A percentile compares a stretch with the other conserved stretches of the same genome.
Evolutionary conservation across 2,888 invertebrate species (phyloP).

Genomic region (Synergus umbraculus): DNA sequence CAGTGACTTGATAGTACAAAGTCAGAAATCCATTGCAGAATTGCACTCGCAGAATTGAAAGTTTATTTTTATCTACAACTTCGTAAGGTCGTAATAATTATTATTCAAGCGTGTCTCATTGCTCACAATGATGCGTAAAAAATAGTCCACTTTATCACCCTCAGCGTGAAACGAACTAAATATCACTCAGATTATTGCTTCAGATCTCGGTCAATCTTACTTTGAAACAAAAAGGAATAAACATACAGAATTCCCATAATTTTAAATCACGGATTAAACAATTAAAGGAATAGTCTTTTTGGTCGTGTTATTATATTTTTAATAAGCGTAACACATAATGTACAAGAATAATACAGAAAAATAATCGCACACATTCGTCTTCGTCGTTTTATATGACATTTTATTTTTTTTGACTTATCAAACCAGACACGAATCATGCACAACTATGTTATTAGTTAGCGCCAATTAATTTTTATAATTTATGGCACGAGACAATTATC

Average conservation of each 20-base stretch:
- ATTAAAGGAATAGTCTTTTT: neutral
- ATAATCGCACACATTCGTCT: conserved; percentile 50
- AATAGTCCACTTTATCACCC: conserved; percentile 27
- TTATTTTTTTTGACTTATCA: conserved; percentile 43
- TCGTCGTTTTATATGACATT: neutral
- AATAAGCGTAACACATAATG: conserved; percentile 58
- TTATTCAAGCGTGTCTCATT: conserved; percentile 13
- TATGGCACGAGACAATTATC: conserved; percentile 47
- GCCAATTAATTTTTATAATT: conserved; percentile 37
- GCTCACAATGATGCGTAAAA: conserved; percentile 17
- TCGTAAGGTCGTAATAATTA: conserved; percentile 22
- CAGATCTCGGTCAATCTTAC: neutral
- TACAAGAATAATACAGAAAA: conserved; percentile 59
- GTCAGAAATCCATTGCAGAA: neutral
- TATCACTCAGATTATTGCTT: neutral
- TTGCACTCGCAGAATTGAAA: neutral
- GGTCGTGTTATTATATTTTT: conserved; percentile 53
- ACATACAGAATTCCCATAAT: too few relatives aligned
- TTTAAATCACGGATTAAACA: neutral
- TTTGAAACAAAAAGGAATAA: neutral
- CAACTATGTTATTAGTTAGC: conserved; percentile 47
- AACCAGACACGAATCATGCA: conserved; percentile 52
- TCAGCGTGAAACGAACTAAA: conserved; percentile 1
- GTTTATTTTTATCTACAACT: conserved; percentile 15
- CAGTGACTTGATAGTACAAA: conserved; percentile 10